Evolutionary conservation across 2,888 invertebrate species (phyloP), one percentile per base, ranked within the genome.

Genomic region (Melinaea menophilus): DNA sequence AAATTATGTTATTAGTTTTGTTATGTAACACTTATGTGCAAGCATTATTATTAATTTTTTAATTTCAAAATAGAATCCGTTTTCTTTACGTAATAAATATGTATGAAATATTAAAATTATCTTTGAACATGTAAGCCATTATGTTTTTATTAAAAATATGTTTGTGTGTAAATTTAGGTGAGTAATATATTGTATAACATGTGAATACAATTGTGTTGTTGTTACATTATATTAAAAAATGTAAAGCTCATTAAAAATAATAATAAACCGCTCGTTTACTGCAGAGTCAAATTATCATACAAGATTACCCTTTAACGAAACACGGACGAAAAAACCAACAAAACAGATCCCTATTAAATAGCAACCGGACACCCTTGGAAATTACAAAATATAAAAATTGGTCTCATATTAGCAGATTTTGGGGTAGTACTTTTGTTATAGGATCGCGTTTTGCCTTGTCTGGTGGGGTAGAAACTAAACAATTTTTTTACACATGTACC

Each of bases 351-450:
- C 80, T 77, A 85, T 88, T 86, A 87, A 85, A 86, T 80, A 77
- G 88, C 76, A 86, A 88, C 86, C 79, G 74, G 78, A 86, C 78
- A 78, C 86, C 80, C 78, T 75, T 79, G 75, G 68, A 47, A 64
- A 72, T 70, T 70, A 78, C 78, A 80, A 75, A 74, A 70, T 66
- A 67, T 69, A 71, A 73, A 76, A 71, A 69, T 64, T 64, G 65
- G 64, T 59, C 68, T 61, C 60, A 70, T 71, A 73, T 75, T 85
- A 84, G 80, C 80, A 72, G 72, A 74, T 78, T 83, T 82, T 77
- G 75, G 85, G 82, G 84, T 80, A 73, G 75, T 64, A 67, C 85
- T 86, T 84, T 85, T 88, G 88, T 87, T 82, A 81, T 72, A 72
- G 74, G 74, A 77, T 77, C 80, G 77, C 72, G 75, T 69, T 76